A percentile compares a stretch with the other conserved stretches of the same genome.
These are phyloP conservation scores for Leptocoma aspasia DNA, from an alignment of 2,113 vertebrate species.

Conservation along the genomic window DNA sequence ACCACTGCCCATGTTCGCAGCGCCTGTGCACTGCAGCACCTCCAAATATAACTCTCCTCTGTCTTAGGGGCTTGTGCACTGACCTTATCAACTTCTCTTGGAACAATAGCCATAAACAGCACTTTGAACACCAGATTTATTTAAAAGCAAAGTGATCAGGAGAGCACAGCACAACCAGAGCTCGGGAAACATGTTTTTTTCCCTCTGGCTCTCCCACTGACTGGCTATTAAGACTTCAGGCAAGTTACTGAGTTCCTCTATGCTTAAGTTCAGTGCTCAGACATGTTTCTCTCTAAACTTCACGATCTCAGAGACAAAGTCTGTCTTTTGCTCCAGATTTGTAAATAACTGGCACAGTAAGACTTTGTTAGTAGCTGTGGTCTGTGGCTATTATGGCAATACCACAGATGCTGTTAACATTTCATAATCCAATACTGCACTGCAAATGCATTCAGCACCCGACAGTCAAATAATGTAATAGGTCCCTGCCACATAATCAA, in stretches of 20 bases:
- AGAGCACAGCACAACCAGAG: neutral
- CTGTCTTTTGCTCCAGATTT: neutral
- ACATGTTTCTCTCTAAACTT: neutral
- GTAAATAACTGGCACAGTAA: neutral
- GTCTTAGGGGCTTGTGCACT: constrained; percentile 15
- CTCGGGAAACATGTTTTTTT: neutral
- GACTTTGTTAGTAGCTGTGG: neutral
- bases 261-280: neutral
- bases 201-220: neutral
- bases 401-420: neutral
- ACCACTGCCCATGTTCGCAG: neutral
- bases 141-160: neutral
- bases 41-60: neutral
- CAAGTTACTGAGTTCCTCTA: neutral
- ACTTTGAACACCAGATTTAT: constrained; percentile 33
- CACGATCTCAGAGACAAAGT: neutral
- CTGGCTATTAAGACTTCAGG: neutral
- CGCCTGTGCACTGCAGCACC: neutral
- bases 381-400: neutral
- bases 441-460: neutral
- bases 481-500: neutral
- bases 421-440: neutral
- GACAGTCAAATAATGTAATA: neutral
- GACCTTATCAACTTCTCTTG: constrained; percentile 40
- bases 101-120: neutral